Evolutionary conservation across 64 coral and sea anemone genomes (phyloP), one percentile per base, ranked within the genome.

Genomic region (Cladopsammia gracilis): DNA sequence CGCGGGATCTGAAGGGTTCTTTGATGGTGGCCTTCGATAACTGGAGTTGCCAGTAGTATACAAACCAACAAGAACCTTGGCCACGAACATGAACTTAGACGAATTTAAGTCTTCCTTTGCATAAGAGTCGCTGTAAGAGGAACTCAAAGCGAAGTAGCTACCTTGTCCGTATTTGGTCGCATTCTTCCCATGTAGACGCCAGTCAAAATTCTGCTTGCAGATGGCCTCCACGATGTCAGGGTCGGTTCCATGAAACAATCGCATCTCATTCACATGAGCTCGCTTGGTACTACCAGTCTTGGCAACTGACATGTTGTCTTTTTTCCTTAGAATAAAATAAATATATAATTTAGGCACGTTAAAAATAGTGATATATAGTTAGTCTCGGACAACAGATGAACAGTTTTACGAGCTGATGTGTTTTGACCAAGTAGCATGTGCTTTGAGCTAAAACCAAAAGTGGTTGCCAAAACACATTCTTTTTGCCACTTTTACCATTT

Each of bases 191-290:
- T 73, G 67, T 0, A 83, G 25, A 34, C 89, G 89, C 89, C 89
- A 91, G 50, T 91, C 89, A 48, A 91, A 83, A 50, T 91, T 91
- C 12, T 91, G 76, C 43, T 91, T 91, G n/a, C 89, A 91, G n/a
- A 91, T 91, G 34, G 48, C 48, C 9, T 83, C 64, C 2, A 91
- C 89, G 22, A 18, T 58, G 4, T 64, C 26, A 43, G 50, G 49
- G 48, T 49, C 74, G 25, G 89, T 91, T 25, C 89, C 89, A n/a
- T 91, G 89, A 59, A 91, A 91, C 48, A 91, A 66, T 13, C 12
- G 57, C 56, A 15, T 89, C 59, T 77, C 87, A 50, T 60, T 71
- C 4, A 45, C 4, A 5, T 4, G 13, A 1, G 53, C 5, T 61
- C 20, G 7, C 53, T 56, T 56, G 53, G 53, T 56, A 56, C 7